Conservation (phyloP, 23 tunicate genomes). For the Ascidia mentula region DNA sequence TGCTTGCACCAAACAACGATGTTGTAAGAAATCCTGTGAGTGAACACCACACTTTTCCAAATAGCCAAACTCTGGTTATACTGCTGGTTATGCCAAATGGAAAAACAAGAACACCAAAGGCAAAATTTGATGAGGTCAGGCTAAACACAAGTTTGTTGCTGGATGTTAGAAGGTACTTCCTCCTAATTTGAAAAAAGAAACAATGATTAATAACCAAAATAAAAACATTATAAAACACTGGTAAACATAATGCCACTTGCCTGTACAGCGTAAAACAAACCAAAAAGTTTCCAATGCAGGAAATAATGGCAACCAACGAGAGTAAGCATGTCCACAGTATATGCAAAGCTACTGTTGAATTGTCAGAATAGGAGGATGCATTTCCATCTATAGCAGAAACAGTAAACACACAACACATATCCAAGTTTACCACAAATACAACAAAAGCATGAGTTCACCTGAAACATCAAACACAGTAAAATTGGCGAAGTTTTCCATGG, state of each 20-base stretch:
- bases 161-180: slow-evolving; percentile 60
- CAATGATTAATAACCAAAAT: background rate
- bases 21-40: slow-evolving; percentile 45
- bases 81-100: slow-evolving; percentile 46
- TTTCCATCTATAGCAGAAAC: background rate
- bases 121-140: slow-evolving; percentile 56
- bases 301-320: background rate
- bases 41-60: slow-evolving; percentile 66
- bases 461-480: too few relatives aligned
- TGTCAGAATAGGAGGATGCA: background rate
- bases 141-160: slow-evolving; percentile 73
- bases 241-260: background rate
- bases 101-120: slow-evolving; percentile 32
- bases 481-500: too few relatives aligned
- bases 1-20: slow-evolving; percentile 40
- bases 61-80: slow-evolving; percentile 29
- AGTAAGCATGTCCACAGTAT: background rate
- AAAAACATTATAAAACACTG: background rate
- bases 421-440: too few relatives aligned
- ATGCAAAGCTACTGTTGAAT: background rate
- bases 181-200: slow-evolving; percentile 43
- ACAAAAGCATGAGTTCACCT: too few relatives aligned
- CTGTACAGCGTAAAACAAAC: background rate
- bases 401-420: background rate
- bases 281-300: background rate